A percentile compares a stretch with the other conserved stretches of the same genome.
Conservation (phyloP, 2,888 invertebrate genomes). For the Rhopalosiphum nymphaeae region DNA sequence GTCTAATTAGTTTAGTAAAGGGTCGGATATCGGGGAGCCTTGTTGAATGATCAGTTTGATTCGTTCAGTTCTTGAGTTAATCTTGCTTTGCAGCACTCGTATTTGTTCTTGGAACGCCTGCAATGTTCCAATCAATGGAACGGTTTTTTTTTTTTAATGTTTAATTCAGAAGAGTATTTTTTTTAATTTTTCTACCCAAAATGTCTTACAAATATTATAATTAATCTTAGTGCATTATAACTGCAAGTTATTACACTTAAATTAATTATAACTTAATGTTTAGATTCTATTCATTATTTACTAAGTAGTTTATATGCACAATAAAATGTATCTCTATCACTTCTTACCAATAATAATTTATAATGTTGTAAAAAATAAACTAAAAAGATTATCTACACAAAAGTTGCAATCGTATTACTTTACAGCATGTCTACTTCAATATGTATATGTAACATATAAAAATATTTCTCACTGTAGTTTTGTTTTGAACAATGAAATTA, state of each 20-base stretch:
- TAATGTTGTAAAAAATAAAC: not conserved
- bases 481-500: not conserved
- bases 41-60: conserved; percentile 89
- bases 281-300: not conserved
- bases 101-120: conserved; percentile 89
- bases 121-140: conserved; percentile 69
- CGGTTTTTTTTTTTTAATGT: conserved; percentile 47
- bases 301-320: not conserved
- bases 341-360: not conserved
- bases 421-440: not conserved
- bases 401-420: not conserved
- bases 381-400: not conserved
- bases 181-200: not conserved
- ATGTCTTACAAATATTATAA: conserved; percentile 29
- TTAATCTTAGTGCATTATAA: conserved; percentile 7
- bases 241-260: not conserved
- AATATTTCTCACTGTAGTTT: not conserved
- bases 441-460: not conserved
- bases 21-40: conserved; percentile 79
- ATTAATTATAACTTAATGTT: not conserved
- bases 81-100: conserved; percentile 88
- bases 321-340: not conserved
- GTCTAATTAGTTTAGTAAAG: conserved; percentile 54
- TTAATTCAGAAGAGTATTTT: conserved; percentile 45
- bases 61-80: conserved; percentile 88